Evolutionary conservation across 2,888 invertebrate species (phyloP), one percentile per base, ranked within the genome.

Genomic region (Lasiommata megera): DNA sequence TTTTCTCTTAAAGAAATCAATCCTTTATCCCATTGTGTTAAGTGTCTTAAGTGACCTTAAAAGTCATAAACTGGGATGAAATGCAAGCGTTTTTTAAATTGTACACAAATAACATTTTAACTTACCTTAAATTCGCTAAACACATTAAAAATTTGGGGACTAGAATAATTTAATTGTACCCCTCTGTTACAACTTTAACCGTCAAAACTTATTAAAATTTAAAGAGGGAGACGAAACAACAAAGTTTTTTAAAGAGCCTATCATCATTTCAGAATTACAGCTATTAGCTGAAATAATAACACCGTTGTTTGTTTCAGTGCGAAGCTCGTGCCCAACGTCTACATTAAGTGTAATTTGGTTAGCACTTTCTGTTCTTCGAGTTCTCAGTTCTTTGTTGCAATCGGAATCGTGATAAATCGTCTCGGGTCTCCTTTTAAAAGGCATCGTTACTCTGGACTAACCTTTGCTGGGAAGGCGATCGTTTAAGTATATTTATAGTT

Each of bases 391-490:
- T 68, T 68, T 83, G 76, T 80, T 78, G 69, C 78, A 80, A 82
- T 82, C 79, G 77, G 78, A 77, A 77, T 87, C 88, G 87, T 89
- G 88, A 89, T 89, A 81, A 87, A 88, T 84, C 84, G 82, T 82
- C 75, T 71, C 69, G 79, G 77, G 36, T 52, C 36, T 54, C 53
- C 44, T 43, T 52, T 57, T 57, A 54, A 56, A 51, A 51, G 46
- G 46, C 46, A 51, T 40, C 28, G 16, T 40, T 51, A 48, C 23
- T 37, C 48, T 18, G 34, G 60, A 54, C 29, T 47, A 50, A 46
- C 50, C 50, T 36, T 34, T 36, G 14, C 40, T 54, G n/a, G 54
- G 51, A 56, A 54, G 54, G 60, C 54, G 53, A 62, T 36, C 37
- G 53, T 54, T 61, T 51, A 50, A 29, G 53, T 54, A 53, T 47